A percentile compares a stretch with the other conserved stretches of the same genome.
These are phyloP conservation scores for Luscinia luscinia DNA, from an alignment of 2,797 vertebrate species.

Conservation along the genomic window DNA sequence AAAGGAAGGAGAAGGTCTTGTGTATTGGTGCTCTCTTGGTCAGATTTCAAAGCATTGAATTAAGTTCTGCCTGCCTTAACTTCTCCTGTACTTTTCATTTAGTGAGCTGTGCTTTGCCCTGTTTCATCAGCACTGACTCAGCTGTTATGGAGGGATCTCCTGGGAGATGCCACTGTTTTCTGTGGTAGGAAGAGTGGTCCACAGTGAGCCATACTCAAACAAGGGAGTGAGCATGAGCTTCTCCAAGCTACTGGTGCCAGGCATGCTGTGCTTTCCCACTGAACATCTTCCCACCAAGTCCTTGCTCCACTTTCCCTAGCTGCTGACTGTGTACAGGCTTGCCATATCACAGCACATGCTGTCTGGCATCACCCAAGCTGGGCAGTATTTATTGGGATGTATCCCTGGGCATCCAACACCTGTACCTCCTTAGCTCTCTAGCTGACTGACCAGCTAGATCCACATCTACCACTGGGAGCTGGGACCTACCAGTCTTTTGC, in stretches of 20 bases:
- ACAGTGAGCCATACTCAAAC: background rate
- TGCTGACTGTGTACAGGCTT: background rate
- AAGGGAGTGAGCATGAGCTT: background rate
- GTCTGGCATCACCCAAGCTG: fast-evolving
- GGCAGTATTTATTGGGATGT: background rate
- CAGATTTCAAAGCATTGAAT: background rate
- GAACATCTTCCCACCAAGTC: background rate
- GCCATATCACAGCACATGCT: background rate
- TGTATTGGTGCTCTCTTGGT: background rate
- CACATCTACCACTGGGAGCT: background rate
- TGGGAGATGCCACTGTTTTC: background rate
- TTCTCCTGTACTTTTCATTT: background rate
- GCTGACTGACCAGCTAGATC: background rate
- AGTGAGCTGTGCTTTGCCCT: background rate
- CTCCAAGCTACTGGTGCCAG: background rate
- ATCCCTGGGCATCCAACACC: fast-evolving
- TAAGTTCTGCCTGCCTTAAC: background rate
- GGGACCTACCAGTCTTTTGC: background rate
- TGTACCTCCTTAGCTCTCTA: background rate
- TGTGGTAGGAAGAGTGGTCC: background rate
- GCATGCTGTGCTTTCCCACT: background rate
- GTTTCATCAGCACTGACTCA: background rate
- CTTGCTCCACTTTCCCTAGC: background rate
- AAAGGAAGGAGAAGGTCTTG: background rate
- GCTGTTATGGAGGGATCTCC: background rate